These are phyloP conservation scores for Plectrocnemia conspersa DNA, from an alignment of 1,140 invertebrate genomes.

Conservation along the genomic window DNA sequence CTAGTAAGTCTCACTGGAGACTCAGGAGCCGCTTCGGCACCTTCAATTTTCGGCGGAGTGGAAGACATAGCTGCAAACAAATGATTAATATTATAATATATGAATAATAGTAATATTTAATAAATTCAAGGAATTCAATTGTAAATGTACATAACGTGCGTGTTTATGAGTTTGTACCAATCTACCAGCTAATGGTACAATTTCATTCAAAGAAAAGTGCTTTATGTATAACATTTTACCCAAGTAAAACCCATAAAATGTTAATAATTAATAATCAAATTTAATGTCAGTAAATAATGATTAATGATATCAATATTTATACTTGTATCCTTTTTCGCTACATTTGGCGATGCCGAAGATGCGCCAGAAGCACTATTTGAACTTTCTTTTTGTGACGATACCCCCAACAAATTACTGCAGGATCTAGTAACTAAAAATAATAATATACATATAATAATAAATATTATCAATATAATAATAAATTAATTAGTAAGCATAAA, in stretches of 20 bases:
- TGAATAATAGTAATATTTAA: not conserved
- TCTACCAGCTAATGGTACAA: no score
- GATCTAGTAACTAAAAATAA: slow-evolving; percentile 19
- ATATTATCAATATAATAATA: not conserved
- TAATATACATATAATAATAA: not conserved
- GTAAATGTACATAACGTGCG: no score
- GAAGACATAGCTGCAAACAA: no score
- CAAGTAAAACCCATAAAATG: not conserved
- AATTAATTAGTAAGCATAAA: no score
- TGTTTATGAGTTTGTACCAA: no score
- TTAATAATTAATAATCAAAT: not conserved
- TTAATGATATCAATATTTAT: not conserved
- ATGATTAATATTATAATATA: not conserved
- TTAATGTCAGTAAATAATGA: slow-evolving; percentile 1
- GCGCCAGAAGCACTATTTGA: no score
- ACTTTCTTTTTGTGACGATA: slow-evolving; percentile 7
- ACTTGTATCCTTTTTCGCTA: not conserved
- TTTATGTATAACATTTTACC: not conserved
- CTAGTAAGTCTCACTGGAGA: slow-evolving; percentile 14
- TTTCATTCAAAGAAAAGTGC: not conserved
- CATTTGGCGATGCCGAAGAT: not conserved
- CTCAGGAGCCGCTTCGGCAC: not conserved
- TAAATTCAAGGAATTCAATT: not conserved
- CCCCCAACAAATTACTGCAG: not conserved
- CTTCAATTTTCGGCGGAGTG: not conserved